phyloP scores from a whole-genome alignment of 1,140 invertebrate species.

The Fopius arisanus region DNA sequence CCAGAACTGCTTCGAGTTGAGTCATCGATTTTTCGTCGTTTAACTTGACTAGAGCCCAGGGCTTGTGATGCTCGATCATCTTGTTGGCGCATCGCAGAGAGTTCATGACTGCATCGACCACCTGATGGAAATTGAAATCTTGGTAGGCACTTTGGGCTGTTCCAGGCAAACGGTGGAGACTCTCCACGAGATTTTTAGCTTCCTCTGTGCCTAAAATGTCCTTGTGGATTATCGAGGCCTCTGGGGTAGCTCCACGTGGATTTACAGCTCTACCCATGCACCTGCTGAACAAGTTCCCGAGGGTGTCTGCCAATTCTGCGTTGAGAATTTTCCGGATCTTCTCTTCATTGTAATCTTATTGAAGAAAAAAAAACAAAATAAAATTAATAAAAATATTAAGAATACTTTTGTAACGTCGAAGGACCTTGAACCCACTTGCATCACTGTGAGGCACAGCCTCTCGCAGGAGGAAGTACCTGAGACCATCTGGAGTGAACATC shows the following conservation, averaged over 20 bases:
- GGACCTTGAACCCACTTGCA: slow-evolving; percentile 76
- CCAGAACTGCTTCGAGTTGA: slow-evolving; percentile 77
- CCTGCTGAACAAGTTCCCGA: slow-evolving; percentile 90
- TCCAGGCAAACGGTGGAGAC: slow-evolving; percentile 61
- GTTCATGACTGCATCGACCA: slow-evolving; percentile 78
- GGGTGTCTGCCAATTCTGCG: slow-evolving; percentile 88
- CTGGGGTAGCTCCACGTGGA: slow-evolving; percentile 77
- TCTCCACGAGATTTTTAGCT: slow-evolving; percentile 69
- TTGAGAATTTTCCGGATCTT: slow-evolving; percentile 85
- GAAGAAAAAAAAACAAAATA: slow-evolving; percentile 30
- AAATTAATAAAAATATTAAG: neutral
- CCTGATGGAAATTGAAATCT: slow-evolving; percentile 85
- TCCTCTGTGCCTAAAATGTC: slow-evolving; percentile 67
- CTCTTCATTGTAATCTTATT: slow-evolving; percentile 83
- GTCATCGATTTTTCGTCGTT: slow-evolving; percentile 58
- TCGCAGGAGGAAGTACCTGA: slow-evolving; percentile 91
- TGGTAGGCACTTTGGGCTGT: slow-evolving; percentile 74
- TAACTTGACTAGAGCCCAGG: slow-evolving; percentile 83
- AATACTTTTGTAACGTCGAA: neutral
- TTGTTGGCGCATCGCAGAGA: slow-evolving; percentile 81
- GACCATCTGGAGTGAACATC: slow-evolving; percentile 73
- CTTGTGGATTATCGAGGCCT: slow-evolving; percentile 53
- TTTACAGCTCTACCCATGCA: slow-evolving; percentile 82
- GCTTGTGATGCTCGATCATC: slow-evolving; percentile 85
- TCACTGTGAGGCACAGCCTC: slow-evolving; percentile 90